phyloP scores from a whole-genome alignment of 2,113 vertebrate species.

The Dasypus novemcinctus region DNA sequence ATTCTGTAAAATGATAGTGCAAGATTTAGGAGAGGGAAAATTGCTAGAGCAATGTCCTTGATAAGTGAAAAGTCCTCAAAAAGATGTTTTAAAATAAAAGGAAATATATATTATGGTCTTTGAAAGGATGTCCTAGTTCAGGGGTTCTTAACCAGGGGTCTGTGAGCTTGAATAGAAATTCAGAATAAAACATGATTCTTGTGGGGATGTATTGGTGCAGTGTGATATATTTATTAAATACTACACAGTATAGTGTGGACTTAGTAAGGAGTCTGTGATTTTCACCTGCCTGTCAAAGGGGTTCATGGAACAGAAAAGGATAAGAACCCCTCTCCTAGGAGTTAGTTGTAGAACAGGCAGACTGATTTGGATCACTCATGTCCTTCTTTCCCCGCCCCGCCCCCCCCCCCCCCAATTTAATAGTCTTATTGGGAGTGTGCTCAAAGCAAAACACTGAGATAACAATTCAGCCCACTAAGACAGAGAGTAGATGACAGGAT shows the following conservation, averaged over 20 bases:
- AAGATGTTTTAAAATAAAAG: conserved; percentile 3
- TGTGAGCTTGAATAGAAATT: too few relatives aligned
- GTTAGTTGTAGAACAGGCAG: neutral
- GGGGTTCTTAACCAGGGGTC: too few relatives aligned
- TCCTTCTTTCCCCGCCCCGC: neutral
- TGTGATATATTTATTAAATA: too few relatives aligned
- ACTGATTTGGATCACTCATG: neutral
- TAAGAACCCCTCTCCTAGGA: neutral
- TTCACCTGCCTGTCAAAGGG: too few relatives aligned
- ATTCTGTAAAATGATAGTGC: neutral
- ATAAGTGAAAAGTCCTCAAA: neutral
- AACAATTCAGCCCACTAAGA: neutral
- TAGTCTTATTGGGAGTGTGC: neutral
- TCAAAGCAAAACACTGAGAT: neutral
- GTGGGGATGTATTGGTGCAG: too few relatives aligned
- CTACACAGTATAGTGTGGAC: too few relatives aligned
- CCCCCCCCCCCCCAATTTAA: neutral
- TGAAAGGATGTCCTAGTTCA: neutral
- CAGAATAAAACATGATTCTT: too few relatives aligned
- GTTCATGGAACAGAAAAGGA: too few relatives aligned
- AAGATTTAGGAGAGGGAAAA: neutral
- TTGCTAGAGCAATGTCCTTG: neutral
- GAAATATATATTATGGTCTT: neutral
- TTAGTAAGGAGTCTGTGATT: too few relatives aligned
- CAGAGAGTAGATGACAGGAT: neutral